Conservation (phyloP, 2,888 invertebrate species). For the Hololepta plana region DNA sequence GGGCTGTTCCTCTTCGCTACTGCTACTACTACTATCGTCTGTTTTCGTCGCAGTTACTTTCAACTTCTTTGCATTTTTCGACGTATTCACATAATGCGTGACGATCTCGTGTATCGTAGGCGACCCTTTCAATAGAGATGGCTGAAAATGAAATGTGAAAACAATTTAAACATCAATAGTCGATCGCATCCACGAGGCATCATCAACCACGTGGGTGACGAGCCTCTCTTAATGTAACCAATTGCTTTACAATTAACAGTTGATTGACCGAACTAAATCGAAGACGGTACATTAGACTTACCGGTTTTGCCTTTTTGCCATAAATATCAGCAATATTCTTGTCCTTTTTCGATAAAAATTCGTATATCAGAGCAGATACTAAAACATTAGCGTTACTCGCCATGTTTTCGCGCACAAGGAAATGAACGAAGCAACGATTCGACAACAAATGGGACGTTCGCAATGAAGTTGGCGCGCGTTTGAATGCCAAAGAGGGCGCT, state of each 20-base stretch:
- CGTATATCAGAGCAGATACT: conserved; percentile 40
- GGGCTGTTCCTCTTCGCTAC: conserved; percentile 15
- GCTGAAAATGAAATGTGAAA: conserved; percentile 30
- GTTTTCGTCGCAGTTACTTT: conserved; percentile 15
- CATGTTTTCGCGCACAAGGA: too few relatives aligned
- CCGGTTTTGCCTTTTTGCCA: conserved; percentile 54
- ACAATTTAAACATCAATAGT: conserved; percentile 4
- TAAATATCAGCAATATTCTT: conserved; percentile 48
- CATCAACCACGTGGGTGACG: conserved; percentile 3
- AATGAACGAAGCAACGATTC: too few relatives aligned
- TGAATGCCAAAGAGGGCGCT: too few relatives aligned
- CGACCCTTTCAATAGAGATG: conserved; percentile 40
- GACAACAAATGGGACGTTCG: too few relatives aligned
- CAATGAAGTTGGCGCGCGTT: too few relatives aligned
- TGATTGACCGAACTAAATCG: background rate
- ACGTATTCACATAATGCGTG: conserved; percentile 33
- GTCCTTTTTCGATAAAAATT: conserved; percentile 44
- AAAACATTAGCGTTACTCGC: conserved; percentile 26
- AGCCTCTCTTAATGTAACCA: too few relatives aligned
- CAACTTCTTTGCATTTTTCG: conserved; percentile 26
- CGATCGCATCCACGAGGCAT: conserved; percentile 3
- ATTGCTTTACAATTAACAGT: background rate
- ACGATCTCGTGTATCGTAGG: conserved; percentile 45
- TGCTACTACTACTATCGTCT: conserved; percentile 19
- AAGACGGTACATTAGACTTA: conserved; percentile 29